A percentile compares a stretch with the other conserved stretches of the same genome.
These are phyloP conservation scores for Glaucopsyche alexis DNA, from an alignment of 2,888 invertebrate species.

Conservation along the genomic window DNA sequence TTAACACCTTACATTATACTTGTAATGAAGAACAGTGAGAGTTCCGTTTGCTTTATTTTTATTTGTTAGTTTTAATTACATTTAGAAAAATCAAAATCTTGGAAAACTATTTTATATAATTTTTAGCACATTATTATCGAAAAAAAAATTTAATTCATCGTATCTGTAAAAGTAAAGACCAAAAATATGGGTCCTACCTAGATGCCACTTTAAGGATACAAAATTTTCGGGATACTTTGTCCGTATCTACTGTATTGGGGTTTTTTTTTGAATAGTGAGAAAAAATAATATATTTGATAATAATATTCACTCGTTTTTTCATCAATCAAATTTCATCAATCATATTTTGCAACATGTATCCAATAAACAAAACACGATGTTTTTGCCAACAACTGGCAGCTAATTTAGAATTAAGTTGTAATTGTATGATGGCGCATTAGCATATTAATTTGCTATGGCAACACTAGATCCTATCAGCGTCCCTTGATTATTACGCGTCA, in stretches of 20 bases:
- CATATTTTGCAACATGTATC: background rate
- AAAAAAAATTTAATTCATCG: too few species aligned
- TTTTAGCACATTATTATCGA: too few species aligned
- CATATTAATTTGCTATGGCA: slow-evolving; percentile 59
- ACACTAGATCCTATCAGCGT: slow-evolving; percentile 57
- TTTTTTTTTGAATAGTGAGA: too few species aligned
- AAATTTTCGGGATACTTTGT: too few species aligned
- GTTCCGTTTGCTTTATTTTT: background rate
- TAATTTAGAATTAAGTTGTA: slow-evolving; percentile 41
- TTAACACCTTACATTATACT: background rate
- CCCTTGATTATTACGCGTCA: slow-evolving; percentile 60
- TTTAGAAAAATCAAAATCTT: too few species aligned
- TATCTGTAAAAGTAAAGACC: too few species aligned
- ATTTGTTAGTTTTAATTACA: too few species aligned
- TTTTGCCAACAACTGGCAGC: background rate
- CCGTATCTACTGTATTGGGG: too few species aligned
- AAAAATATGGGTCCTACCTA: too few species aligned
- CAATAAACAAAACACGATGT: background rate
- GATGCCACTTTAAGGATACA: too few species aligned
- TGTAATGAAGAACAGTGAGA: background rate
- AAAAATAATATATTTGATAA: too few species aligned
- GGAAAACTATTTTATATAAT: too few species aligned
- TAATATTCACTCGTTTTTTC: background rate
- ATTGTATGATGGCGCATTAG: slow-evolving; percentile 55
- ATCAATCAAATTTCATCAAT: background rate